Conservation (phyloP, 2,888 invertebrate genomes). For the Synanthedon vespiformis region DNA sequence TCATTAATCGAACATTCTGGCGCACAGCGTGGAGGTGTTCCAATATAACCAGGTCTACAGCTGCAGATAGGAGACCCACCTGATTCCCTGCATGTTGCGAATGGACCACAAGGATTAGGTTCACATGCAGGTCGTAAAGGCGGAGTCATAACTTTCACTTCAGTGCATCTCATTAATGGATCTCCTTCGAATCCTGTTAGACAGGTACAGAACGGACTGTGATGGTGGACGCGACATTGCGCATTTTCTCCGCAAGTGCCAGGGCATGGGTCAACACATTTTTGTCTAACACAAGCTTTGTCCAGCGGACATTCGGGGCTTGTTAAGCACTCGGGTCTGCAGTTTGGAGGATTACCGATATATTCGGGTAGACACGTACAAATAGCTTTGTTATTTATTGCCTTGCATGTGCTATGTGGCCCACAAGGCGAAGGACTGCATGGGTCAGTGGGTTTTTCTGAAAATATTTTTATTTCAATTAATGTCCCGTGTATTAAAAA, state of each 20-base stretch:
- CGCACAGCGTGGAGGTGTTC: constrained; percentile 77
- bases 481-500: not conserved
- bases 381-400: constrained; percentile 73
- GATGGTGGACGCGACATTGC: constrained; percentile 77
- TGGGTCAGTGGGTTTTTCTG: constrained; percentile 68
- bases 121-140: constrained; percentile 66
- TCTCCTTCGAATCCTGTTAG: constrained; percentile 79
- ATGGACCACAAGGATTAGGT: constrained; percentile 79
- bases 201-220: constrained; percentile 81
- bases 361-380: constrained; percentile 79
- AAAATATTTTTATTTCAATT: constrained; percentile 9
- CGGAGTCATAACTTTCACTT: constrained; percentile 64
- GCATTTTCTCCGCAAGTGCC: constrained; percentile 79
- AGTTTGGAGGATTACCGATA: constrained; percentile 80
- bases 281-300: constrained; percentile 80
- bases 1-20: constrained; percentile 83
- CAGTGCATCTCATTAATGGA: constrained; percentile 72
- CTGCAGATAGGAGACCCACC: constrained; percentile 69
- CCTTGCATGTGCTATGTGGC: constrained; percentile 78
- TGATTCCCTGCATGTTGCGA: constrained; percentile 71
- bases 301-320: constrained; percentile 84
- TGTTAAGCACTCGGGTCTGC: constrained; percentile 82
- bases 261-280: constrained; percentile 85
- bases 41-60: constrained; percentile 74
- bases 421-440: constrained; percentile 86